These are phyloP conservation scores for Heteractis magnifica DNA, from an alignment of 92 coral and sea anemone genomes.

Conservation along the genomic window DNA sequence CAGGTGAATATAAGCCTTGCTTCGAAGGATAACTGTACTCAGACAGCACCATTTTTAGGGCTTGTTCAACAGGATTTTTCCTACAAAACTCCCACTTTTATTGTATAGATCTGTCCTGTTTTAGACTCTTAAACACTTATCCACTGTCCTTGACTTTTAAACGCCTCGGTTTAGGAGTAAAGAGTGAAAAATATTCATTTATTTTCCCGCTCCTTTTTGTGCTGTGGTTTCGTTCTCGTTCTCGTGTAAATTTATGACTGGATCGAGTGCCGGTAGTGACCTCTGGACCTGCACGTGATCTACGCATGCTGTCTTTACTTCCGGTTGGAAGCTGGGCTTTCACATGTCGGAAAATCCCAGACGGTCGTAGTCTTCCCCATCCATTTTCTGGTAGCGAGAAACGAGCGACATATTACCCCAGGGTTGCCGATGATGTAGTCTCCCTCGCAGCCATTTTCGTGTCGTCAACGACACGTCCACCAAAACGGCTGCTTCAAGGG, in stretches of 20 bases:
- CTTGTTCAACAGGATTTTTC: neutral
- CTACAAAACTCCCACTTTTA: neutral
- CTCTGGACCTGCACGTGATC: conserved; percentile 5
- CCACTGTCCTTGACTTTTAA: neutral
- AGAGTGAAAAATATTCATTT: neutral
- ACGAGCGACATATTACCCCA: too few species aligned
- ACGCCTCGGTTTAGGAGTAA: neutral
- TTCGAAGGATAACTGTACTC: conserved; percentile 72
- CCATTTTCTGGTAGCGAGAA: too few species aligned
- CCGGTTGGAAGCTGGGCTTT: neutral
- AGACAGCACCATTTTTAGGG: conserved; percentile 60
- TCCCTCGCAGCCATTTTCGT: too few species aligned
- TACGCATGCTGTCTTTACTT: neutral
- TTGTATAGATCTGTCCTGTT: neutral
- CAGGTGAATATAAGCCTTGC: conserved; percentile 88
- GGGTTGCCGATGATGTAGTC: too few species aligned
- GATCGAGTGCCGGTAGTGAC: neutral
- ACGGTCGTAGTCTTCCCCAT: too few species aligned
- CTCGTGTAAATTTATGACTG: neutral
- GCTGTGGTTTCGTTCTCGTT: neutral
- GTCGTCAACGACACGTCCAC: too few species aligned
- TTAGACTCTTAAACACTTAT: neutral
- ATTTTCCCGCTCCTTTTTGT: neutral
- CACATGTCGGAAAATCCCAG: too few species aligned
- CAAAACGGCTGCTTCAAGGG: too few species aligned